These are phyloP conservation scores for Epinephelus coioides DNA, from an alignment of 2,797 vertebrate species.

Conservation along the genomic window DNA sequence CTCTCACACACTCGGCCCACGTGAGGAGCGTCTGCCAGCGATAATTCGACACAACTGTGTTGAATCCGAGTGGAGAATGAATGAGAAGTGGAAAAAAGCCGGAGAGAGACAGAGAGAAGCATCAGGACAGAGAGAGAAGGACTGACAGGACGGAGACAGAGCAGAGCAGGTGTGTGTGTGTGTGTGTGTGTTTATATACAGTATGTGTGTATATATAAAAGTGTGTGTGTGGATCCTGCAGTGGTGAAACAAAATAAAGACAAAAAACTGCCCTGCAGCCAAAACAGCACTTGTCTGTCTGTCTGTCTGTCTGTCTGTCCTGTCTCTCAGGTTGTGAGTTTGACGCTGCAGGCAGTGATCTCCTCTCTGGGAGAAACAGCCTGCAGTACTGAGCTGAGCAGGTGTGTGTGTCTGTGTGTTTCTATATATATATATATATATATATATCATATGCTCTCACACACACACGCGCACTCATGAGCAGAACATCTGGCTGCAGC, in stretches of 20 bases:
- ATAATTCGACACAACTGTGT: constrained; percentile 70
- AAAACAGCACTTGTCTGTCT: constrained; percentile 44
- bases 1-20: constrained; percentile 41
- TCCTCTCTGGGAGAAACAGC: constrained; percentile 30
- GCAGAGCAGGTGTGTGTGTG: background rate
- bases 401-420: constrained; percentile 11
- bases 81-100: constrained; percentile 42
- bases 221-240: background rate
- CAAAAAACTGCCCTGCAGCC: constrained; percentile 51
- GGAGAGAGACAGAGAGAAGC: background rate
- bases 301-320: background rate
- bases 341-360: constrained; percentile 29
- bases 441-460: background rate
- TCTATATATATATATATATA: too few species aligned
- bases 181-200: constrained; percentile 3
- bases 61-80: constrained; percentile 61
- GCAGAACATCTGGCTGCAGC: constrained; percentile 21
- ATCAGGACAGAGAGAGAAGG: background rate
- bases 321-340: constrained; percentile 36
- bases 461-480: background rate
- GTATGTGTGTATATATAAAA: background rate
- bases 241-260: constrained; percentile 1
- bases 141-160: background rate
- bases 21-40: constrained; percentile 57
- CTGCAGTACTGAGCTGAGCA: constrained; percentile 15